Base-by-base conservation (phyloP, 2,888 invertebrate genomes). In the Xanthorhoe designata region DNA sequence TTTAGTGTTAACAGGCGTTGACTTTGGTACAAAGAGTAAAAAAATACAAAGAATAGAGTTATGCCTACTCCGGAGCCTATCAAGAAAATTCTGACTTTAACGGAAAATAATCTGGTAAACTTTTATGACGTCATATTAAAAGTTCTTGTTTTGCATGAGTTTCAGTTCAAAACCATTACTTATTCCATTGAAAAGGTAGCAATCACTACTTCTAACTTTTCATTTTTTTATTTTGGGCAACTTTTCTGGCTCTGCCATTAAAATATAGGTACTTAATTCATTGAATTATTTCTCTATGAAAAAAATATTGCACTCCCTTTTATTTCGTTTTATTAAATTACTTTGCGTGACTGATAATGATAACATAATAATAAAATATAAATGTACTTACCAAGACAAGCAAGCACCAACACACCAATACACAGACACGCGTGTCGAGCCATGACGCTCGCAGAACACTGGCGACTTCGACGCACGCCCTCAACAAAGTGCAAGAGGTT, bases 341-440 rank as follows among this genome's bases (percentile, higher is more conserved):
- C 6, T 32, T 32, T 58, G 35, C n/a, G 4, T 61, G 47, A 64
- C 56, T 65, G 55, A 56, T 56, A 61, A 52, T 42, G 24, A 19
- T 24, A 24, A 24, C 24, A 15, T 13, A 10, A 7, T 47, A 19
- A 24, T 42, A 61, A 38, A 61, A 69, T 51, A 53, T 45, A 58
- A 63, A 58, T 54, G 83, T 83, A 94, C 94, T 94, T 79, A 94
- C 94, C 92, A 75, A 88, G 83, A 82, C 87, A 88, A 82, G 89
- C 87, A 79, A 93, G 84, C 78, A 92, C 85, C 75, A 93, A 79
- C 78, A 94, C 87, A 82, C 90, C 90, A 75, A 94, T 86, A 84
- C 89, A 91, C 85, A 94, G 85, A 87, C 81, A 90, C 91, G 92
- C 89, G 90, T 86, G 89, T 89, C 94, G 94, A 90, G 94, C 92